Conservation (phyloP, 2,888 invertebrate species). For the Pecten maximus region DNA sequence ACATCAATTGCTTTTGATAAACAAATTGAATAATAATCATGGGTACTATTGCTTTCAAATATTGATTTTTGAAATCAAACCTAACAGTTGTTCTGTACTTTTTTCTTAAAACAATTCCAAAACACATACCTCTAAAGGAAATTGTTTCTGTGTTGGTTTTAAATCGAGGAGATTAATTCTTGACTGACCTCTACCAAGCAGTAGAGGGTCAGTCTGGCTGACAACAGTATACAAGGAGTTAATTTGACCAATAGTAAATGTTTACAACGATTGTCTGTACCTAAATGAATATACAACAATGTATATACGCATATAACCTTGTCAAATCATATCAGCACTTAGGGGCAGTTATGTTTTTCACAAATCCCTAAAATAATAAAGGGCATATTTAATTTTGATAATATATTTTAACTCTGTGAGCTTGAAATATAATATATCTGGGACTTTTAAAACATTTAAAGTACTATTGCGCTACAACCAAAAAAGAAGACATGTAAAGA, state of each 20-base stretch:
- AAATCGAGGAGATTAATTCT: too few relatives aligned
- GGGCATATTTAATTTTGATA: neutral
- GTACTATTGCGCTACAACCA: neutral
- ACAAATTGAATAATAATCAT: too few relatives aligned
- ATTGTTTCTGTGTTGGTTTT: too few relatives aligned
- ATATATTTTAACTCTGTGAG: neutral
- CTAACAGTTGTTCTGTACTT: too few relatives aligned
- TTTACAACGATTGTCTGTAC: neutral
- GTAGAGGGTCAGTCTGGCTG: too few relatives aligned
- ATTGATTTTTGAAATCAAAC: too few relatives aligned
- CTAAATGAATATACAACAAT: neutral
- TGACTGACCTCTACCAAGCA: too few relatives aligned
- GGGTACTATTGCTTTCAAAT: too few relatives aligned
- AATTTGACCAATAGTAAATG: too few relatives aligned
- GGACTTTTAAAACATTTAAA: neutral
- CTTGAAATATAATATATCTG: conserved; percentile 12
- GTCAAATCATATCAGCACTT: neutral
- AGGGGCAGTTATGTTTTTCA: neutral
- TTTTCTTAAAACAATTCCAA: too few relatives aligned
- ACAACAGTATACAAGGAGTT: too few relatives aligned
- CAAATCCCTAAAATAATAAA: neutral
- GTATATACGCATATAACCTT: neutral
- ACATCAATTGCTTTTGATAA: neutral
- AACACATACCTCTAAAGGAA: too few relatives aligned
- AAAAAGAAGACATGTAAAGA: neutral